Conservation (phyloP, 2,888 invertebrate species). For the Oligia fasciuncula region DNA sequence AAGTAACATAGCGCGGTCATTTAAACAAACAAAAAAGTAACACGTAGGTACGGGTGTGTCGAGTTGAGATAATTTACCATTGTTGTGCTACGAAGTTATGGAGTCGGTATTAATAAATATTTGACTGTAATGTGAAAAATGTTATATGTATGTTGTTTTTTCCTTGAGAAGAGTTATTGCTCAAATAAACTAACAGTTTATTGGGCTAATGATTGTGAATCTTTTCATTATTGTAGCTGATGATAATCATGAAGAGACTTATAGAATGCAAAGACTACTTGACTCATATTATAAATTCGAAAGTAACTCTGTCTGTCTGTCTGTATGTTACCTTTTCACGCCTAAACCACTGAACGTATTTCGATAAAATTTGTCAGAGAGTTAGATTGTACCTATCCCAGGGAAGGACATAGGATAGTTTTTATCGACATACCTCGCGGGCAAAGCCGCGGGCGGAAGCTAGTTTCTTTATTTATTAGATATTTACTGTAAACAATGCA, state of each 20-base stretch:
- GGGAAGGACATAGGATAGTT: too few relatives aligned
- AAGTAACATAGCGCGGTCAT: constrained; percentile 63
- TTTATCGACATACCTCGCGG: too few relatives aligned
- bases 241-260: not conserved
- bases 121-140: not conserved
- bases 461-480: not conserved
- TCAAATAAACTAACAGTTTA: not conserved
- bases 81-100: constrained; percentile 39
- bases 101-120: constrained; percentile 39
- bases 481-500: not conserved
- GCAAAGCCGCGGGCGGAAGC: too few relatives aligned
- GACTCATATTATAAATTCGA: not conserved
- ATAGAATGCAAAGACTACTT: not conserved
- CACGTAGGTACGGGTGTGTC: constrained; percentile 53
- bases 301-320: too few relatives aligned
- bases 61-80: constrained; percentile 50
- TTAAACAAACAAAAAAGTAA: constrained; percentile 63
- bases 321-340: too few relatives aligned
- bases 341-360: too few relatives aligned
- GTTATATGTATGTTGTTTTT: too few relatives aligned
- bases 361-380: too few relatives aligned
- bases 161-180: not conserved
- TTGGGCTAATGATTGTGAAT: not conserved
- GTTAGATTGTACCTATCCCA: too few relatives aligned
- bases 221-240: not conserved